phyloP scores from a whole-genome alignment of 2,797 vertebrate species.

The Sarcoramphus papa region DNA sequence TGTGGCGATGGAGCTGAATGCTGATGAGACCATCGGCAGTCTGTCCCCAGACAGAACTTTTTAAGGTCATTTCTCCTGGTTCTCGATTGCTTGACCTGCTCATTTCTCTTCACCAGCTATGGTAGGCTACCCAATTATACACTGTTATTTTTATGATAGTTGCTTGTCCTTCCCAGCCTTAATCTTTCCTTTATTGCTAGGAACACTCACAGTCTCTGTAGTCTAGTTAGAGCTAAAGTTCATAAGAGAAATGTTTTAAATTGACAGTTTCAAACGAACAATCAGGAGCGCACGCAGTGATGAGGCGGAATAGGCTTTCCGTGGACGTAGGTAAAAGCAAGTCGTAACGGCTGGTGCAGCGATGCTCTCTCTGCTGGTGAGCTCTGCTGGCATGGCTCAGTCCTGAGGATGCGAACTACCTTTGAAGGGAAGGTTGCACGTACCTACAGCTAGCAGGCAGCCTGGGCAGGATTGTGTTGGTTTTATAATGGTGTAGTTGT shows the following conservation, averaged over 20 bases:
- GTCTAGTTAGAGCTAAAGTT: constrained; percentile 28
- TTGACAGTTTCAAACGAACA: not conserved
- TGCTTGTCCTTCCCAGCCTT: constrained; percentile 32
- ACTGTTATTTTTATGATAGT: constrained; percentile 20
- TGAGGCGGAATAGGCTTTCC: not conserved
- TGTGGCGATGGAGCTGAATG: constrained; percentile 52
- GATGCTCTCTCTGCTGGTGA: not conserved
- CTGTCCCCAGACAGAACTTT: constrained; percentile 51
- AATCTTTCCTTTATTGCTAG: constrained; percentile 23
- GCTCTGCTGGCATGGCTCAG: not conserved
- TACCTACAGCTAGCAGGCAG: not conserved
- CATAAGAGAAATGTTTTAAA: not conserved
- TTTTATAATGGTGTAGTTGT: not conserved
- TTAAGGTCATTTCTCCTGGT: constrained; percentile 57
- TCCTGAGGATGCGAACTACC: not conserved
- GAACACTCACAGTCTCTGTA: not conserved
- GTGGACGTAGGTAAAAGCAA: rapidly evolving
- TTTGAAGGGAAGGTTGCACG: not conserved
- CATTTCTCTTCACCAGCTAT: constrained; percentile 3
- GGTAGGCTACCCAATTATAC: constrained; percentile 39
- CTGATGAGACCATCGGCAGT: constrained; percentile 51
- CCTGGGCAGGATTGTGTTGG: not conserved
- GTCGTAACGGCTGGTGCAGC: rapidly evolving
- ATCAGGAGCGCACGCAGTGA: rapidly evolving
- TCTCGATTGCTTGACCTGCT: constrained; percentile 1